A percentile compares a stretch with the other conserved stretches of the same genome.
Evolutionary conservation across 2,797 vertebrate species (phyloP).

Genomic region (Sebastes vulpes): DNA sequence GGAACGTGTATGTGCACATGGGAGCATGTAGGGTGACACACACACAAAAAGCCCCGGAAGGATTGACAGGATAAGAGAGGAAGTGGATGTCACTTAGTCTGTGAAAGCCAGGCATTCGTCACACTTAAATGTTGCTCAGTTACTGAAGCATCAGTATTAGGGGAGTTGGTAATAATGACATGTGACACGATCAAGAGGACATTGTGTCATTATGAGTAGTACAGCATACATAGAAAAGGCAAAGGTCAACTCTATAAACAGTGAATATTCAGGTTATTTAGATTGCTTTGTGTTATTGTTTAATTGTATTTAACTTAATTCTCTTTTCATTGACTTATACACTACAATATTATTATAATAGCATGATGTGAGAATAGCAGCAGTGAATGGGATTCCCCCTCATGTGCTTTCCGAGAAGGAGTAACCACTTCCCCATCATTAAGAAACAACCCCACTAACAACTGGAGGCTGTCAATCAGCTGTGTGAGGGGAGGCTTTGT

Average conservation of each 20-base stretch:
- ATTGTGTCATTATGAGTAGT: neutral
- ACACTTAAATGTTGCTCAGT: conserved; percentile 32
- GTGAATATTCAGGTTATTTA: too few relatives aligned
- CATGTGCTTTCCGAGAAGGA: neutral
- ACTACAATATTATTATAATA: neutral
- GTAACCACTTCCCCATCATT: neutral
- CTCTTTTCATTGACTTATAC: neutral
- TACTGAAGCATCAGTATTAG: conserved; percentile 16
- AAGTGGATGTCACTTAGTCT: conserved; percentile 31
- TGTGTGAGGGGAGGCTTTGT: neutral
- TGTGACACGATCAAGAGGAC: conserved; percentile 8
- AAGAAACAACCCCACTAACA: neutral
- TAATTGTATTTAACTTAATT: neutral
- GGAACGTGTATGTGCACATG: neutral
- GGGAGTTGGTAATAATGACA: conserved; percentile 12
- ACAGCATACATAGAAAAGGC: neutral
- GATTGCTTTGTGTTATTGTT: neutral
- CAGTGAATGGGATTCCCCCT: neutral
- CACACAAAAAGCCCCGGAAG: neutral
- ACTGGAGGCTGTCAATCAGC: conserved; percentile 21
- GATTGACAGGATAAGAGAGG: conserved; percentile 28
- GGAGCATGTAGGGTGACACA: neutral
- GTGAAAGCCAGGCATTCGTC: conserved; percentile 44
- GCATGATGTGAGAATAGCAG: neutral
- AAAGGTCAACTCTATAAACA: conserved; percentile 1